A percentile compares a stretch with the other conserved stretches of the same genome.
Conservation (phyloP, 2,113 vertebrate species). For the Anthoscopus minutus region DNA sequence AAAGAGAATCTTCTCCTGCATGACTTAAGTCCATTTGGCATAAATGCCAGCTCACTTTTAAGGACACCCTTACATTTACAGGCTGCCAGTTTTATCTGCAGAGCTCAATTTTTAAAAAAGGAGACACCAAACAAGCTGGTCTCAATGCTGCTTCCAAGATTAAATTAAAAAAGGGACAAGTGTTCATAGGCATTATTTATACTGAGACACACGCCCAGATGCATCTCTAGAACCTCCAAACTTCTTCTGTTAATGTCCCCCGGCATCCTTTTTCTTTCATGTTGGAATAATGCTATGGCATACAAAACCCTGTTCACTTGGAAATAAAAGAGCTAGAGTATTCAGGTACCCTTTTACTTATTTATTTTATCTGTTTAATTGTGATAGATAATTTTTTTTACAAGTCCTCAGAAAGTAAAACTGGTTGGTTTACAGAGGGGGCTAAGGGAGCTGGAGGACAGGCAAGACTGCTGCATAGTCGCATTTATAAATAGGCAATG, state of each 20-base stretch:
- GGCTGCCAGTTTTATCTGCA: background rate
- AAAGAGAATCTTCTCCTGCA: background rate
- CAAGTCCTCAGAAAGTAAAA: background rate
- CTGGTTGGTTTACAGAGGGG: background rate
- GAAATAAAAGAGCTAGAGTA: background rate
- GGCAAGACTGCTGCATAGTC: background rate
- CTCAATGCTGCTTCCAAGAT: background rate
- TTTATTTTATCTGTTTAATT: background rate
- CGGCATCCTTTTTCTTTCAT: background rate
- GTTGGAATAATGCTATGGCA: background rate
- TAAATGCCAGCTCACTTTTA: slow-evolving; percentile 1
- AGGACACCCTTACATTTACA: background rate
- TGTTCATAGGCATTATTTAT: background rate
- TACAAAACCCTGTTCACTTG: background rate
- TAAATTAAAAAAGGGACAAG: background rate
- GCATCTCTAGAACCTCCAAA: background rate
- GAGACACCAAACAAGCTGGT: background rate
- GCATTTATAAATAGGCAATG: background rate
- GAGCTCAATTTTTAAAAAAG: background rate
- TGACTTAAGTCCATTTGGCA: background rate
- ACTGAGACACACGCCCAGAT: background rate
- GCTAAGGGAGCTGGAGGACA: background rate
- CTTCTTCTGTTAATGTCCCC: background rate
- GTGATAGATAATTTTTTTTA: background rate
- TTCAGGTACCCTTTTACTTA: background rate